phyloP scores from a whole-genome alignment of 2,113 vertebrate species.

The cattle (Bos taurus) region DNA sequence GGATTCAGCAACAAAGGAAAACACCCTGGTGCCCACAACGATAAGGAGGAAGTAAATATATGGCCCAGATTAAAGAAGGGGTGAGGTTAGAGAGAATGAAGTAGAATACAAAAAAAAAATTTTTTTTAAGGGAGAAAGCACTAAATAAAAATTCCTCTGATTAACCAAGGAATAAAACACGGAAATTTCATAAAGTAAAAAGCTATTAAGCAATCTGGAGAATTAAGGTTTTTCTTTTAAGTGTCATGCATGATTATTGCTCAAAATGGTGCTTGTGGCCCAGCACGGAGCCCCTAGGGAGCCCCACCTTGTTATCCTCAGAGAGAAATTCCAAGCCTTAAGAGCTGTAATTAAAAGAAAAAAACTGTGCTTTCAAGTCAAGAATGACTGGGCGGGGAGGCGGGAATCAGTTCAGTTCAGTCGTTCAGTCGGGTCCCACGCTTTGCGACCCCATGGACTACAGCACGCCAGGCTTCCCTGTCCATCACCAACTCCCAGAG shows the following conservation, averaged over 20 bases:
- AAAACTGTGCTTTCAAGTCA: background rate
- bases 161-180: background rate
- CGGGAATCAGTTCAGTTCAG: background rate
- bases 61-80: background rate
- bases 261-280: background rate
- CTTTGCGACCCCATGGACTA: background rate
- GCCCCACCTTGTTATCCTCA: background rate
- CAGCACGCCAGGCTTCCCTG: background rate
- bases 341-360: background rate
- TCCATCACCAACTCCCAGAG: background rate
- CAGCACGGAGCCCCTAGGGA: background rate
- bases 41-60: background rate
- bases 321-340: background rate
- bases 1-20: background rate
- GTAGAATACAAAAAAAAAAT: background rate
- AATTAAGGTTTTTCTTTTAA: background rate
- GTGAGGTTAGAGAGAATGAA: fast-evolving
- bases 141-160: background rate
- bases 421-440: background rate
- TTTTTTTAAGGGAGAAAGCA: background rate
- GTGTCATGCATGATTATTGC: background rate
- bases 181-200: background rate
- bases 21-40: background rate
- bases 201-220: background rate
- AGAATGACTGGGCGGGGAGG: background rate